phyloP scores from a whole-genome alignment of 2,113 vertebrate genomes.

The Alosa alosa region DNA sequence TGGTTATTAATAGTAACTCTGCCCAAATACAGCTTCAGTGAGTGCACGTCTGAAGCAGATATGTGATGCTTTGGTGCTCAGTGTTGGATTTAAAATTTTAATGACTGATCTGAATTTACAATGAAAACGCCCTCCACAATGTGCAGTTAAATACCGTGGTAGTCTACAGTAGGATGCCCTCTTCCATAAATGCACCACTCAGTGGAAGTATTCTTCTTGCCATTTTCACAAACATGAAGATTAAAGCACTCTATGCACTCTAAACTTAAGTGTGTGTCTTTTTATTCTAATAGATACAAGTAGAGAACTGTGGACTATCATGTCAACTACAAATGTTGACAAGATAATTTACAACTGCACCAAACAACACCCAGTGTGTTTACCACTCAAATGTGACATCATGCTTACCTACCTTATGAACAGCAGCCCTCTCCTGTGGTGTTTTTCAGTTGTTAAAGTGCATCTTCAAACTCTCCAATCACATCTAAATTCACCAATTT shows the following conservation, averaged over 20 bases:
- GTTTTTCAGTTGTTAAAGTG: background rate
- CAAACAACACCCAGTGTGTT: background rate
- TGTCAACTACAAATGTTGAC: background rate
- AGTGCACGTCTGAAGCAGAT: background rate
- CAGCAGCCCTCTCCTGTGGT: background rate
- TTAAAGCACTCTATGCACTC: background rate
- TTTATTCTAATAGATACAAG: background rate
- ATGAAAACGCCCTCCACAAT: background rate
- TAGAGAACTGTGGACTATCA: background rate
- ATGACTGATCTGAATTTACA: background rate
- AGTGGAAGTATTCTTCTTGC: background rate
- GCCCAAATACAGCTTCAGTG: background rate
- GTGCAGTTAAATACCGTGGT: background rate
- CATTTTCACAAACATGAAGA: background rate
- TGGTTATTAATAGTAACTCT: slow-evolving; percentile 10
- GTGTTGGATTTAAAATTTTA: background rate
- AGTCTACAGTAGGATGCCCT: background rate
- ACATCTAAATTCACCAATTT: background rate
- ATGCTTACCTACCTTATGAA: background rate
- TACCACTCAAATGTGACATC: background rate
- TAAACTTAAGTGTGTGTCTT: background rate
- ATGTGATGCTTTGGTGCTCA: background rate
- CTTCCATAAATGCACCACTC: background rate
- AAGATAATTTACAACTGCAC: background rate
- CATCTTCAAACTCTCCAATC: background rate